These are phyloP conservation scores for Rhynchonema sp. DNA, from an alignment of 2,888 invertebrate genomes.

Conservation along the genomic window DNA sequence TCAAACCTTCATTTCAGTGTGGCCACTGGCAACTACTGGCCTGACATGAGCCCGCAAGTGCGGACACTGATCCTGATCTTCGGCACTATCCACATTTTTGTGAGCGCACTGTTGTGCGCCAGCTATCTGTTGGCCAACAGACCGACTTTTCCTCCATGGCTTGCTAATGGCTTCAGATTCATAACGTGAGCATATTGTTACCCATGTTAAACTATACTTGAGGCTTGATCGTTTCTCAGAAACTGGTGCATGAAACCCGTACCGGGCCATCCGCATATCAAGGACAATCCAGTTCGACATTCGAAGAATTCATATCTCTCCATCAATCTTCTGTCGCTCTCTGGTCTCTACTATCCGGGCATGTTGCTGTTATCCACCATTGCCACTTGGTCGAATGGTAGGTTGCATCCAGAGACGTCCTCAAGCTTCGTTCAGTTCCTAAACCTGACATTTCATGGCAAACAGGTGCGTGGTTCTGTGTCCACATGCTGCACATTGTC, in stretches of 20 bases:
- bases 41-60: constrained; percentile 4
- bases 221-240: no score
- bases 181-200: no score
- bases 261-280: no score
- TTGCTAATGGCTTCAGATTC: constrained; percentile 4
- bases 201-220: no score
- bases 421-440: no score
- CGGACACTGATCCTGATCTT: constrained; percentile 15
- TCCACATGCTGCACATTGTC: constrained; percentile 29
- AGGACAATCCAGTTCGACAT: no score
- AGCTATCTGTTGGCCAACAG: constrained; percentile 30
- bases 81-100: constrained; percentile 26
- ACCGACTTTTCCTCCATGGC: background rate
- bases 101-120: constrained; percentile 25
- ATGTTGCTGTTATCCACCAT: constrained; percentile 24
- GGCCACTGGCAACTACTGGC: background rate
- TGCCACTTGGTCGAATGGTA: no score
- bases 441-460: no score
- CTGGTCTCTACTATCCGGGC: constrained; percentile 12
- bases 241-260: no score
- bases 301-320: background rate
- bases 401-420: no score
- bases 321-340: background rate
- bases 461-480: constrained; percentile 29
- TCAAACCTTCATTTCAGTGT: background rate